phyloP scores from a whole-genome alignment of 2,888 invertebrate species.

The Brachycybe producta region DNA sequence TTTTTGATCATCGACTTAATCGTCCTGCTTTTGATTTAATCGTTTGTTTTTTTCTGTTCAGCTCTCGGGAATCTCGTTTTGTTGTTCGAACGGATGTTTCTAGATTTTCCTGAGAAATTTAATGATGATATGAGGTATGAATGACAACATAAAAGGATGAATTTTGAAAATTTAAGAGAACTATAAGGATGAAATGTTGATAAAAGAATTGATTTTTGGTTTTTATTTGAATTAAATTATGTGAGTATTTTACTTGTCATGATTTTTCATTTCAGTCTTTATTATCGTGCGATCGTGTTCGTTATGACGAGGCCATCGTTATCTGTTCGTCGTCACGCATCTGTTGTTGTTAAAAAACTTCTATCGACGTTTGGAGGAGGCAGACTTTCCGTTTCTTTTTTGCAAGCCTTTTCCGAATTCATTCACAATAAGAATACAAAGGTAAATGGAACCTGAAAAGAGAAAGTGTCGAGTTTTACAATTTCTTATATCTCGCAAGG shows the following conservation, averaged over 20 bases:
- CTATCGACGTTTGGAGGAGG: conserved; percentile 45
- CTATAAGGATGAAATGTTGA: not conserved
- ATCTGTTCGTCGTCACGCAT: conserved; percentile 48
- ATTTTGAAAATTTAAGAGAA: not conserved
- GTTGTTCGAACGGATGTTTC: conserved; percentile 56
- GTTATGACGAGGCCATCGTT: conserved; percentile 51
- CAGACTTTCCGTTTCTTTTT: conserved; percentile 47
- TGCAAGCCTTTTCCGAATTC: conserved; percentile 50
- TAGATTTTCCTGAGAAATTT: conserved; percentile 53
- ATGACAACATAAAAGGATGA: not conserved
- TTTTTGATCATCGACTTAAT: not conserved
- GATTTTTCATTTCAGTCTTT: conserved; percentile 37
- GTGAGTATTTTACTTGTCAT: conserved; percentile 1
- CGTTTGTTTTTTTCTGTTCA: conserved; percentile 30
- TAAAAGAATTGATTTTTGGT: not conserved
- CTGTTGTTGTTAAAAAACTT: conserved; percentile 47
- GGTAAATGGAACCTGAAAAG: conserved; percentile 15
- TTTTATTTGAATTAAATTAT: not conserved
- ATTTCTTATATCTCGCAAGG: conserved; percentile 1
- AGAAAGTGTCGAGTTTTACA: not conserved
- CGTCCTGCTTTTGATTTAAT: not conserved
- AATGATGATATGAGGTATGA: conserved; percentile 42
- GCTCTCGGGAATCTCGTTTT: conserved; percentile 56
- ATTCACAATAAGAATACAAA: conserved; percentile 43
- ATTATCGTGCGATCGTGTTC: conserved; percentile 57